Evolutionary conservation across 2,113 vertebrate species (phyloP).

Genomic region (mouse (Mus musculus)): DNA sequence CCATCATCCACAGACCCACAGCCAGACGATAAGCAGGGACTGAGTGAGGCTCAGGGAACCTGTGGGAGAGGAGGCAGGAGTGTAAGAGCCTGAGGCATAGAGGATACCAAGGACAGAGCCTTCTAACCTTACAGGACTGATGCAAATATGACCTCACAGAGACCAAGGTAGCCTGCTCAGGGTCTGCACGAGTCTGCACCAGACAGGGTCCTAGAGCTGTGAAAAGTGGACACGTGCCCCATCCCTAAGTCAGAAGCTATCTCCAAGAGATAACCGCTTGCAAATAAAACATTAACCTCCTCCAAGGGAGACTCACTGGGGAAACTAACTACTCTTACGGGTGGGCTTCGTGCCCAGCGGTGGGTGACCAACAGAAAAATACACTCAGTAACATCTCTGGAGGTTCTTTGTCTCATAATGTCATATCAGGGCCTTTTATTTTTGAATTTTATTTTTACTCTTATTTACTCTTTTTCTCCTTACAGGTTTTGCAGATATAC

Average conservation of each 20-base stretch:
- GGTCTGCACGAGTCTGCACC: not conserved
- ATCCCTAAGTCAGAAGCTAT: not conserved
- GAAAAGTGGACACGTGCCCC: not conserved
- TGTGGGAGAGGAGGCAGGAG: too few species aligned
- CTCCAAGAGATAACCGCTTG: not conserved
- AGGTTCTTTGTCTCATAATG: not conserved
- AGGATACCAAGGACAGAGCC: too few species aligned
- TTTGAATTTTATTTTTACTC: not conserved
- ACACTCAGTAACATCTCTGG: not conserved
- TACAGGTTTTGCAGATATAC: not conserved
- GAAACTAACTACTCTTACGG: not conserved
- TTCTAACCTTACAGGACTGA: too few species aligned
- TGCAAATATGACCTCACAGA: too few species aligned
- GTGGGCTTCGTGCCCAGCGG: not conserved
- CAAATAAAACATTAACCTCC: not conserved
- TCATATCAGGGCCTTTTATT: not conserved
- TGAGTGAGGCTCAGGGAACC: too few species aligned
- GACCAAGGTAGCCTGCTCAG: not conserved
- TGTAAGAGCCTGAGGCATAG: too few species aligned
- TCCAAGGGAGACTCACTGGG: not conserved
- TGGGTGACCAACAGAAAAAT: not conserved
- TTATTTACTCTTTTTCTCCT: not conserved
- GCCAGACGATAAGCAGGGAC: too few species aligned
- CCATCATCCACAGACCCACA: too few species aligned
- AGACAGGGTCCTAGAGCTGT: not conserved